Conservation (phyloP, 2,888 invertebrate species). For the Polylopha cassiicola region DNA sequence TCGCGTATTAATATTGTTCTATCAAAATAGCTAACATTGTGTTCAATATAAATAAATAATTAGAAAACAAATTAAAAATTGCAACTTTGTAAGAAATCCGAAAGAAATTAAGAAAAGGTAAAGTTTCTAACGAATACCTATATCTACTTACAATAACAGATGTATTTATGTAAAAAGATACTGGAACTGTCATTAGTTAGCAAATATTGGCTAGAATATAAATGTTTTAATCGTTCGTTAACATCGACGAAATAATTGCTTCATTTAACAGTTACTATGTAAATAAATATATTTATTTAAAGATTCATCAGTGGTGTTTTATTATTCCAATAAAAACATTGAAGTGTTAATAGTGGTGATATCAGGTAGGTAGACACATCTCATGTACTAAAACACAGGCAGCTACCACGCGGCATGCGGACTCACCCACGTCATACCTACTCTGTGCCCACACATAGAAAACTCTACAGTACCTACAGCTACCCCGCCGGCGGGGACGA, state of each 20-base stretch:
- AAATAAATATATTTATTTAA: slow-evolving; percentile 78
- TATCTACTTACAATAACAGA: slow-evolving; percentile 58
- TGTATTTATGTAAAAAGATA: slow-evolving; percentile 71
- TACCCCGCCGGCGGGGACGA: too few relatives aligned
- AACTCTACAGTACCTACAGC: too few relatives aligned
- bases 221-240: slow-evolving; percentile 48
- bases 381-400: too few relatives aligned
- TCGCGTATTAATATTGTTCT: slow-evolving; percentile 33
- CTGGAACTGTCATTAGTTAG: slow-evolving; percentile 34
- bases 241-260: slow-evolving; percentile 66
- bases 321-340: too few relatives aligned
- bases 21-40: slow-evolving; percentile 25
- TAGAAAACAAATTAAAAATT: too few relatives aligned
- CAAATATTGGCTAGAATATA: slow-evolving; percentile 38
- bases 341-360: too few relatives aligned
- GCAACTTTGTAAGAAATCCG: slow-evolving; percentile 19
- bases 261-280: slow-evolving; percentile 68
- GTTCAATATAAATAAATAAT: slow-evolving; percentile 24
- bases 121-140: slow-evolving; percentile 46
- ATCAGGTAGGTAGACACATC: too few relatives aligned
- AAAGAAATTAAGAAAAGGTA: slow-evolving; percentile 31
- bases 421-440: too few relatives aligned
- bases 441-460: too few relatives aligned
- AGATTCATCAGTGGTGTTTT: slow-evolving; percentile 53
- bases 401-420: too few relatives aligned